Conservation (phyloP, 1,140 invertebrate genomes). For the Cydia strobilella region DNA sequence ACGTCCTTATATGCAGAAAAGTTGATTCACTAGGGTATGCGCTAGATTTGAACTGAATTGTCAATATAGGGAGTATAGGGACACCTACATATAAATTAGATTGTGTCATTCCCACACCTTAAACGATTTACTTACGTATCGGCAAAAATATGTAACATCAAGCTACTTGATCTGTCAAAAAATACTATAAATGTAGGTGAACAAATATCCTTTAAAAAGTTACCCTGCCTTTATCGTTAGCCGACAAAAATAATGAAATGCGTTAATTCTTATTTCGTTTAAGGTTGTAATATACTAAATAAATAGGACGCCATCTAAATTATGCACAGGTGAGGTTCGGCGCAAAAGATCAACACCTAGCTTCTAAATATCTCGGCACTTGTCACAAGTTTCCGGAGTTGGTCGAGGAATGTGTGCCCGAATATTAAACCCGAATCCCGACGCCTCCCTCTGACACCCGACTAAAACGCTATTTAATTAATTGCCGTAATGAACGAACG, state of each 20-base stretch:
- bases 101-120: too few species aligned
- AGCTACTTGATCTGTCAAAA: too few species aligned
- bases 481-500: slow-evolving; percentile 21
- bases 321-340: background rate
- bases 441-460: slow-evolving; percentile 21
- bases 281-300: background rate
- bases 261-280: background rate
- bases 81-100: too few species aligned
- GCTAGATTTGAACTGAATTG: too few species aligned
- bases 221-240: background rate
- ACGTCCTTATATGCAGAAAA: too few species aligned
- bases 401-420: slow-evolving; percentile 20
- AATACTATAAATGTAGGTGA: too few species aligned
- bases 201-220: too few species aligned
- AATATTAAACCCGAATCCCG: slow-evolving; percentile 27
- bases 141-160: too few species aligned
- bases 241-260: background rate
- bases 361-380: slow-evolving; percentile 25
- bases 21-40: too few species aligned
- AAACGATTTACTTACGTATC: too few species aligned
- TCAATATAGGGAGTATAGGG: too few species aligned
- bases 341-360: slow-evolving; percentile 25
- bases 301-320: background rate
- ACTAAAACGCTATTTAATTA: slow-evolving; percentile 27
- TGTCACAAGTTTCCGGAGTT: slow-evolving; percentile 19